phyloP scores from a whole-genome alignment of 2,888 invertebrate species.

The Pyrochroa serraticornis region DNA sequence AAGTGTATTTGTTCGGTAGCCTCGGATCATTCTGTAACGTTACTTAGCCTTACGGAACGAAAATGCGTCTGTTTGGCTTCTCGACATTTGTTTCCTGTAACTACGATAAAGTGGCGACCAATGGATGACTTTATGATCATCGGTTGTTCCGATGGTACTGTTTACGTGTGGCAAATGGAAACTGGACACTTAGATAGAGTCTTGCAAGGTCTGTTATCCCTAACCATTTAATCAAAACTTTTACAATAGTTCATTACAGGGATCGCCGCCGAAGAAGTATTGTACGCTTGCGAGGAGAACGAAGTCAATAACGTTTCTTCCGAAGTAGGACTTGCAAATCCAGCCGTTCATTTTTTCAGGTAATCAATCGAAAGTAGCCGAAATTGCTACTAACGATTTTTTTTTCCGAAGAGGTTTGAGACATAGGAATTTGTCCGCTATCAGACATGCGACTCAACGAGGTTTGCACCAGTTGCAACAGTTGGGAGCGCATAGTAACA shows the following conservation, averaged over 20 bases:
- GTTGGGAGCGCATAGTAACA: slow-evolving; percentile 67
- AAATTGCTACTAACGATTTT: slow-evolving; percentile 7
- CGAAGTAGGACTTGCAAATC: slow-evolving; percentile 83
- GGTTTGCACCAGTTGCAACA: slow-evolving; percentile 86
- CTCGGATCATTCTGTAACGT: slow-evolving; percentile 95
- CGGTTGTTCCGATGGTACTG: slow-evolving; percentile 95
- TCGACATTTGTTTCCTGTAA: slow-evolving; percentile 94
- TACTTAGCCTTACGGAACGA: slow-evolving; percentile 88
- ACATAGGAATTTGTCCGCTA: slow-evolving; percentile 92
- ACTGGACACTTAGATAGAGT: slow-evolving; percentile 97
- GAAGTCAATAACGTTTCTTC: slow-evolving; percentile 66
- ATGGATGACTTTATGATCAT: slow-evolving; percentile 98
- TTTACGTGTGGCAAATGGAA: slow-evolving; percentile 99
- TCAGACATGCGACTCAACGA: slow-evolving; percentile 88
- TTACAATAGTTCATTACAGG: slow-evolving; percentile 58
- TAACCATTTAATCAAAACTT: not conserved
- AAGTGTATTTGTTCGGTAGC: slow-evolving; percentile 97
- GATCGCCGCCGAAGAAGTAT: slow-evolving; percentile 93
- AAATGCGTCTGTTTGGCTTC: slow-evolving; percentile 93
- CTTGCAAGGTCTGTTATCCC: slow-evolving; percentile 70
- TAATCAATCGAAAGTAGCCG: slow-evolving; percentile 42
- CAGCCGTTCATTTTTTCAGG: slow-evolving; percentile 93
- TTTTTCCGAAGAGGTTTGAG: slow-evolving; percentile 73
- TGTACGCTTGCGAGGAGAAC: slow-evolving; percentile 92
- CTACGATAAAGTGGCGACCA: slow-evolving; percentile 94